These are phyloP conservation scores for Stegophylla sp. DNA, from an alignment of 2,888 invertebrate genomes.

Conservation along the genomic window DNA sequence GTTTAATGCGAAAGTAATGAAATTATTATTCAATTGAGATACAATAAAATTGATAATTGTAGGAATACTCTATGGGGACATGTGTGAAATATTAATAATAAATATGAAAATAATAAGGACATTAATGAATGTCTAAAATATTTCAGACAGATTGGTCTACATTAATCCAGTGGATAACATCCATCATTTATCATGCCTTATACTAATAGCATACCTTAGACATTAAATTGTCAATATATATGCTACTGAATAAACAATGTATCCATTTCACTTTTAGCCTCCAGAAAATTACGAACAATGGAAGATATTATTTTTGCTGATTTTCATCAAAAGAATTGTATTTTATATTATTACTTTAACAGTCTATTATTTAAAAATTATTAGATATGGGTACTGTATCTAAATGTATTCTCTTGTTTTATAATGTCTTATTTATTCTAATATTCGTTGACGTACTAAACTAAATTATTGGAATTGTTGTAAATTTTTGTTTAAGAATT, in stretches of 20 bases:
- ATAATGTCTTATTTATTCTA: background rate
- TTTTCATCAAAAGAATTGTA: conserved; percentile 12
- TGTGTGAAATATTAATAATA: conserved; percentile 15
- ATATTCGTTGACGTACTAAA: too few species aligned
- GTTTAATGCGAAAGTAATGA: background rate
- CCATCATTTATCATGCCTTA: background rate
- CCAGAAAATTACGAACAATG: conserved; percentile 30
- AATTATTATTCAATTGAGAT: conserved; percentile 6
- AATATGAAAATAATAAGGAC: conserved; percentile 2
- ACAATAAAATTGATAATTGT: background rate
- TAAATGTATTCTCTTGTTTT: conserved; percentile 11
- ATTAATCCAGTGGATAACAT: conserved; percentile 6
- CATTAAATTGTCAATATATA: conserved; percentile 9
- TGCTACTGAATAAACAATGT: conserved; percentile 2
- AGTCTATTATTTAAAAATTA: background rate
- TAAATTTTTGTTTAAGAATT: too few species aligned
- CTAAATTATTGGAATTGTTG: too few species aligned
- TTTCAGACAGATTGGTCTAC: conserved; percentile 7
- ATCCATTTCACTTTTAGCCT: conserved; percentile 11
- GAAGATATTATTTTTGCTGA: background rate
- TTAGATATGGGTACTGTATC: background rate
- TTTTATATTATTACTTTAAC: background rate
- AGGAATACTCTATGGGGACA: background rate
- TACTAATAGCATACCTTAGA: background rate
- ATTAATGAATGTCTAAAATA: conserved; percentile 3